Evolutionary conservation across 2,888 invertebrate species (phyloP).

Genomic region (Cerastis leucographa): DNA sequence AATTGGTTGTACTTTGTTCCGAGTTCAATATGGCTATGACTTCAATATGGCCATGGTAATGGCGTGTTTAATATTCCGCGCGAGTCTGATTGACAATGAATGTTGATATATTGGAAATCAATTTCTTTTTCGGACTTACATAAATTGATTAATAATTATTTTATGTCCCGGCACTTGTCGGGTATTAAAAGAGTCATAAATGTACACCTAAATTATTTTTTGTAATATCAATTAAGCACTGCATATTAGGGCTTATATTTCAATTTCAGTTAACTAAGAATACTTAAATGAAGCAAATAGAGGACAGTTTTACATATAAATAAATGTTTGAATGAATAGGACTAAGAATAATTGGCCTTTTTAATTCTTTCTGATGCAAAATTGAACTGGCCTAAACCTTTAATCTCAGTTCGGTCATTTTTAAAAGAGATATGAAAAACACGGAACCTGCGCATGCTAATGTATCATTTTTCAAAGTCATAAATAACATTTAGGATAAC

Average conservation of each 20-base stretch:
- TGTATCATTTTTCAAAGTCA: neutral
- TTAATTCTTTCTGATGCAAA: no score
- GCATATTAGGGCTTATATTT: neutral
- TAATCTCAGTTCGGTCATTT: neutral
- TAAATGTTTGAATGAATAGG: neutral
- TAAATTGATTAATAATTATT: neutral
- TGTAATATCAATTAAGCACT: neutral
- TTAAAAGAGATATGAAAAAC: neutral
- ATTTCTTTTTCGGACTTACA: neutral
- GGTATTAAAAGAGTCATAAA: neutral
- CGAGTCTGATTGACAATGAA: conserved; percentile 15
- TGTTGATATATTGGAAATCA: neutral
- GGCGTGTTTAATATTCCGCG: conserved; percentile 6
- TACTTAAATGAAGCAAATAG: neutral
- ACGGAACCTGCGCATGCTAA: neutral
- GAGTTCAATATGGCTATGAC: conserved; percentile 6
- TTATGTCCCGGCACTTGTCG: neutral
- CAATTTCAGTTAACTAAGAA: neutral
- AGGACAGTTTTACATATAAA: neutral
- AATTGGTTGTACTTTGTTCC: conserved; percentile 29
- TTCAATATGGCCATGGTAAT: conserved; percentile 9
- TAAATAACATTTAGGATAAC: neutral
- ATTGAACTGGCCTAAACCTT: no score
- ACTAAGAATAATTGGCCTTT: neutral
- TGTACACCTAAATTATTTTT: neutral